Evolutionary conservation across 2,888 invertebrate species (phyloP), one percentile per base, ranked within the genome.

Genomic region (Lingula anatina): DNA sequence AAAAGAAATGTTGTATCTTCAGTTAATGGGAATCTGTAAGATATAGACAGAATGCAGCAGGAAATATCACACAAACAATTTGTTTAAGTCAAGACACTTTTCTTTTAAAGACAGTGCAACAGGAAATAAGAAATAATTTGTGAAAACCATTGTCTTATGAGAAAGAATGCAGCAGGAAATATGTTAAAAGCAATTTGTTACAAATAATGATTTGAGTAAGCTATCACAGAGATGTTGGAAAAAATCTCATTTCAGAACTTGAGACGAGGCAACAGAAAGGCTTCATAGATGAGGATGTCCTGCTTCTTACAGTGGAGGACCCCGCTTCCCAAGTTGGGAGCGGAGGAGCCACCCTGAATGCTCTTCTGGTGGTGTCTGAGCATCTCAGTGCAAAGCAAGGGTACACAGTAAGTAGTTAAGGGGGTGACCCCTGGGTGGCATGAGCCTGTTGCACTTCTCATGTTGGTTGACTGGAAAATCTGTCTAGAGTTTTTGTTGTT

Each of bases 321-420:
- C 78, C 77, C 18, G 70, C 69, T 35, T 52, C 61, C 5, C 64
- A 70, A 38, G 72, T 79, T 23, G 80, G 79, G 47, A 81, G 80
- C 70, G 81, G 81, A 20, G 80, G 81, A 7, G 80, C 81, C 27
- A 79, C 80, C 1, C 65, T 81, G 43, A 81, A 81, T 65, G 81
- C 81, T 3, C 62, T 81, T 18, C 65, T 81, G 9, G 71, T 79
- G 24, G 75, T 78, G 31, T 68, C 79, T 2, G 81, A 81, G 59
- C 72, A 77, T 53, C 69, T 81, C 9, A 77, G 78, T 62, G 79
- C 78, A 2, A 62, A 68, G 35, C 58, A 61, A 27, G 74, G 77
- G 12, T 77, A 67, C 49, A 70, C 75, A 26, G 80, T 80, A 61
- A 66, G 70, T 60, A 26, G 9, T 3, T 9, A 31, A 31, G 9